These are phyloP conservation scores for Meghimatium bilineatum DNA, from an alignment of 2,888 invertebrate genomes.

Conservation along the genomic window DNA sequence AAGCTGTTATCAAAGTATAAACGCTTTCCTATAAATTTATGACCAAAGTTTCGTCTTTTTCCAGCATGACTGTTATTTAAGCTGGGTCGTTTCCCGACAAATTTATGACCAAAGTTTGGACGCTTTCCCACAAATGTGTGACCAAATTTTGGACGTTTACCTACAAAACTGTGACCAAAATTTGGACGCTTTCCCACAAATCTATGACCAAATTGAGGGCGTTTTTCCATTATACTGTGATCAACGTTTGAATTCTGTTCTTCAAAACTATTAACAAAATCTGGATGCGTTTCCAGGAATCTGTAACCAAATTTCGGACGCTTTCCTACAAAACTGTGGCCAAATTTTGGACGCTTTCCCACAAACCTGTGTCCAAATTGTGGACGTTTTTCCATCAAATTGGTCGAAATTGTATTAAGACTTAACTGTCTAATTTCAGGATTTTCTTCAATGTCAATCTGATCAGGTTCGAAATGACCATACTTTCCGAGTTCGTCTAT, in stretches of 20 bases:
- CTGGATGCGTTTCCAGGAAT: slow-evolving; percentile 6
- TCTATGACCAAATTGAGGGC: not conserved
- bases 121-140: not conserved
- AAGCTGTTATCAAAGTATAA: slow-evolving; percentile 18
- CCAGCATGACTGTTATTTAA: slow-evolving; percentile 43
- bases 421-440: not conserved
- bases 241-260: slow-evolving; percentile 27
- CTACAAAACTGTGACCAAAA: slow-evolving; percentile 20
- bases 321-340: slow-evolving; percentile 3
- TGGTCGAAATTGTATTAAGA: not conserved
- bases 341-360: slow-evolving; percentile 33
- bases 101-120: slow-evolving; percentile 20
- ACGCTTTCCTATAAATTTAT: slow-evolving; percentile 30
- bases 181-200: slow-evolving; percentile 19
- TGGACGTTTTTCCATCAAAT: slow-evolving; percentile 15
- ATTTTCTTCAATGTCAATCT: not conserved
- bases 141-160: slow-evolving; percentile 15
- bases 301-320: not conserved
- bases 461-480: not conserved
- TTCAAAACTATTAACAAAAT: slow-evolving; percentile 31
- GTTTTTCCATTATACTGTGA: slow-evolving; percentile 44
- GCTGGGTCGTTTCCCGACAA: slow-evolving; percentile 30
- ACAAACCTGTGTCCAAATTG: slow-evolving; percentile 41
- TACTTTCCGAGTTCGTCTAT: not conserved
- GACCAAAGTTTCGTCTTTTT: slow-evolving; percentile 21